Evolutionary conservation across 2,797 vertebrate genomes (phyloP).

Genomic region (Pachyuromys duprasi): DNA sequence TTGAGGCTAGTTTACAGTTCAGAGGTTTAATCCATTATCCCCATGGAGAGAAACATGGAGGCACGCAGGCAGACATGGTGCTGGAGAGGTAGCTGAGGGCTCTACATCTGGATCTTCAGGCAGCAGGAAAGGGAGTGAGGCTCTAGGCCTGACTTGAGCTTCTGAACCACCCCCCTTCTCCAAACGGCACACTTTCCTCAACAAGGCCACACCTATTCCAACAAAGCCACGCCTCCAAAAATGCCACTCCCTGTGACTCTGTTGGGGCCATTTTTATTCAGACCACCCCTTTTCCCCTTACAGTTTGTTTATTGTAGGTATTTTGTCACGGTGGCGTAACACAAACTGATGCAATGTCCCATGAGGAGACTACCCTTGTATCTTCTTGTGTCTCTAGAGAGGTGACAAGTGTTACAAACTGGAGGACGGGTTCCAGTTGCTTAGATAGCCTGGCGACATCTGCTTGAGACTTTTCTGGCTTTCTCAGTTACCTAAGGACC

Average conservation of each 20-base stretch:
- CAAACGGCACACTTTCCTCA: not conserved
- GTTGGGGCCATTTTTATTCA: not conserved
- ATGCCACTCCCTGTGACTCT: not conserved
- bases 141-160: not conserved
- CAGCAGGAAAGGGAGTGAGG: not conserved
- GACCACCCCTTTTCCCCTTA: not conserved
- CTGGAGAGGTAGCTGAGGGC: not conserved
- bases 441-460: not conserved
- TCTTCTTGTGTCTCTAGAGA: conserved; percentile 1
- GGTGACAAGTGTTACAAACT: not conserved
- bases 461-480: not conserved
- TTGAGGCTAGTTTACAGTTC: not conserved
- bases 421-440: not conserved
- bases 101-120: not conserved
- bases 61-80: too few relatives aligned
- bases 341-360: not conserved
- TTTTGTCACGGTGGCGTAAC: not conserved
- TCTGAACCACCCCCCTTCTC: not conserved
- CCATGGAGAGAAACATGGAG: too few relatives aligned
- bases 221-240: not conserved
- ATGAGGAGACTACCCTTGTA: not conserved
- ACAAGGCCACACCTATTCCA: not conserved
- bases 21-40: not conserved
- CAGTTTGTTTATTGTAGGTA: not conserved
- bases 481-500: not conserved